Base-by-base conservation (phyloP, 2,113 vertebrate species). In the Orthonyx spaldingii region DNA sequence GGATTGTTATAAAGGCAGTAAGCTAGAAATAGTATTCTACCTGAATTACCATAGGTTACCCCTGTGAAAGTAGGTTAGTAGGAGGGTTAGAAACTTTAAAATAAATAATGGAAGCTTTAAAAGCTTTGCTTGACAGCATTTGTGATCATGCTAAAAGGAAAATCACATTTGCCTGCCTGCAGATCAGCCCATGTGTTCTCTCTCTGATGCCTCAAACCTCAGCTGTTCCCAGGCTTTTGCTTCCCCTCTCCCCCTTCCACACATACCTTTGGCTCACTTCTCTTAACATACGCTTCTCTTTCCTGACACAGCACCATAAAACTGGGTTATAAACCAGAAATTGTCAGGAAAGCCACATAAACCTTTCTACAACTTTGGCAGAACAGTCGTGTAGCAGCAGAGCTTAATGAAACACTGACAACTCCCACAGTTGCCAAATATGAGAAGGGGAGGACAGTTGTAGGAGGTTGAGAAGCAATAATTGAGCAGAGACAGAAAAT, bases 361-460 rank as follows among this genome's bases (percentile, higher is more conserved):
- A 96, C 87, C 63, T 94, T 95, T 77, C 94, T 76, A 20, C 74
- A 85, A 33, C 84, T 85, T 83, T 80, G 91, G 84, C 87, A 90
- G 94, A 52, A 47, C 17, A 69, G 84, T 75, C 44, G 3, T 13
- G 13, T 18, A 76, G 92, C 92, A 71, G 86, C 86, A 78, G 72
- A 52, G 60, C 80, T 91, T 94, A 89, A 85, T 83, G 93, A 87
- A 88, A 89, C 66, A 8, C 77, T 46, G 81, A 56, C 6, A 10
- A 72, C 93, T 91, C 93, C 91, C 81, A 80, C 68, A 5, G 78
- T 33, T 96, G 89, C 93, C 96, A 93, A 66, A 76, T 85, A 23
- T 28, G 92, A 96, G 91, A 49, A 69, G 49, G 79, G 85, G 86
- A 94, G 93, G 77, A 87, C 53, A 27, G 56, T 53, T 82, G 94